Percentiles rank a stretch among this genome's conserved stretches.
Evolutionary conservation across 2,113 vertebrate species (phyloP).

Genomic region (Passer montanus): DNA sequence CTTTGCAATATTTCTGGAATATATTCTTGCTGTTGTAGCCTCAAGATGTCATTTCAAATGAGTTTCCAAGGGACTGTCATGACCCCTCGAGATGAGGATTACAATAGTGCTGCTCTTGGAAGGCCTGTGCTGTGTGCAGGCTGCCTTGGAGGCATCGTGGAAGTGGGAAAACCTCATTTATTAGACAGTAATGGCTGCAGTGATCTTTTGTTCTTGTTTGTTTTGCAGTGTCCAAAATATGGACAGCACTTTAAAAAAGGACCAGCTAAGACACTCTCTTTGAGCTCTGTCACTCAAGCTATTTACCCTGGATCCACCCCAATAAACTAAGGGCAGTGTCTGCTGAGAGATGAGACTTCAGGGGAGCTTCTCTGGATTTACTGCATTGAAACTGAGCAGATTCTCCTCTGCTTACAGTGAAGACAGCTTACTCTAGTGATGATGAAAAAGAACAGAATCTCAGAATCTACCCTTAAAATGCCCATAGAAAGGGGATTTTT

Average conservation of each 20-base stretch:
- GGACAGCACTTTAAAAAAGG: neutral
- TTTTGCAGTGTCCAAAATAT: neutral
- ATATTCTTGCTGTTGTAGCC: neutral
- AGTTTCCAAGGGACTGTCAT: constrained; percentile 10
- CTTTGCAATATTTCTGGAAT: constrained; percentile 29
- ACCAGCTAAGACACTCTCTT: neutral
- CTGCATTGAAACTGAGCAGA: neutral
- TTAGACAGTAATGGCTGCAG: neutral
- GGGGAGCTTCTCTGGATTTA: neutral
- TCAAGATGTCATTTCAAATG: constrained; percentile 14
- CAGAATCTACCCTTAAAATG: neutral
- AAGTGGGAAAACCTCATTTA: neutral
- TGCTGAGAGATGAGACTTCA: neutral
- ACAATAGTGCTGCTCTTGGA: neutral
- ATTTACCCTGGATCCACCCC: neutral
- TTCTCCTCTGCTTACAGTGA: neutral
- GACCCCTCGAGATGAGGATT: constrained; percentile 7
- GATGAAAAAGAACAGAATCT: constrained; percentile 5
- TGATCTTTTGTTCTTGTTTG: neutral
- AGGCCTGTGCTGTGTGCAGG: neutral
- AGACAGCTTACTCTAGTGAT: neutral
- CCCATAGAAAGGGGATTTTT: neutral
- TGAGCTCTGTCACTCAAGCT: neutral
- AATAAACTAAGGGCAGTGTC: neutral
- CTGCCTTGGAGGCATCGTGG: neutral